These are phyloP conservation scores for Paratrypauchen microcephalus DNA, from an alignment of 2,797 vertebrate genomes.

Conservation along the genomic window DNA sequence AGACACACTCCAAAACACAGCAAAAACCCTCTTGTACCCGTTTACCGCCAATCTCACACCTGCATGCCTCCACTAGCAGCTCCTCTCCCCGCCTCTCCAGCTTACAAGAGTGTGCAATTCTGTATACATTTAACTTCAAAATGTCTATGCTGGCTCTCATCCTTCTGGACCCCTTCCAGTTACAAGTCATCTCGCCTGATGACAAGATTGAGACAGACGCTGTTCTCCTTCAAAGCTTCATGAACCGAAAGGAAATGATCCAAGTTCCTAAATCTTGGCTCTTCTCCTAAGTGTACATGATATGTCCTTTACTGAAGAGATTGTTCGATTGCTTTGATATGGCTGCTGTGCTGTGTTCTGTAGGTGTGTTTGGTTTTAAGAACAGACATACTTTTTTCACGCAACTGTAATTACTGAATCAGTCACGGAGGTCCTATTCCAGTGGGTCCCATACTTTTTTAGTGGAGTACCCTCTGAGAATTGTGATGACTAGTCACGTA, in stretches of 20 bases:
- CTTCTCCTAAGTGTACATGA: background rate
- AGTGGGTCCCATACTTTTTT: no score
- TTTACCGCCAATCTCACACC: conserved; percentile 18
- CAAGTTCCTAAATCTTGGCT: conserved; percentile 2
- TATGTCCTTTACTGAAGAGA: background rate
- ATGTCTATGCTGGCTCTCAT: conserved; percentile 13
- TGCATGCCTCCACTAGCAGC: conserved; percentile 9
- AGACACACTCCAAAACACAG: conserved; percentile 15
- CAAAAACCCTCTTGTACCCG: conserved; percentile 22
- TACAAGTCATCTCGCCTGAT: conserved; percentile 15
- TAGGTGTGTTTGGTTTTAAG: background rate
- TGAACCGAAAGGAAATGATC: conserved; percentile 6
- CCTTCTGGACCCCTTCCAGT: conserved; percentile 20
- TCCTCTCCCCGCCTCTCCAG: background rate
- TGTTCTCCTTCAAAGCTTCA: conserved; percentile 14
- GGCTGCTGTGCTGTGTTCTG: no score
- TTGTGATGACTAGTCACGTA: no score
- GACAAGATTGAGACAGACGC: conserved; percentile 18
- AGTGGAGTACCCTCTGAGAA: no score
- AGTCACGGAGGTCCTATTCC: no score
- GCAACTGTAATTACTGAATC: background rate
- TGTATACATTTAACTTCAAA: background rate
- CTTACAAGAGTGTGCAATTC: conserved; percentile 3
- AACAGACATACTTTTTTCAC: background rate
- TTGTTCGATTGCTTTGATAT: background rate